phyloP scores from a whole-genome alignment of 64 coral and sea anemone genomes.

The Dendrophyllia cribrosa region DNA sequence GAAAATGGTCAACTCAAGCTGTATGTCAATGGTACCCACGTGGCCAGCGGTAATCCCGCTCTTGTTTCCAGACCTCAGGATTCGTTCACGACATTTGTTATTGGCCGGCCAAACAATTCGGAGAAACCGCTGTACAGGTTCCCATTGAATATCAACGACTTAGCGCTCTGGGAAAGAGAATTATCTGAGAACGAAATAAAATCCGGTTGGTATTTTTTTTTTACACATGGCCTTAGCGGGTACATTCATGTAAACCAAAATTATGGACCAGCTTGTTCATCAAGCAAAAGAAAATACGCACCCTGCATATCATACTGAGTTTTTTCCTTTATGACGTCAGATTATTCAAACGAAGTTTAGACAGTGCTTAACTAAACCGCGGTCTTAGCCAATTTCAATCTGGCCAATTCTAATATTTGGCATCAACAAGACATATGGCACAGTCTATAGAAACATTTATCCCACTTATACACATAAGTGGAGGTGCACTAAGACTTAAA shows the following conservation, averaged over 20 bases:
- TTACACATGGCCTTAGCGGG: background rate
- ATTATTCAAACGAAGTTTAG: too few relatives aligned
- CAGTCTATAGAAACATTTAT: too few relatives aligned
- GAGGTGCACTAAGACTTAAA: too few relatives aligned
- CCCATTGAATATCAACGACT: slow-evolving; percentile 49
- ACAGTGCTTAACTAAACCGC: too few relatives aligned
- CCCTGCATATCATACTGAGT: too few relatives aligned
- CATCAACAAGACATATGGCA: too few relatives aligned
- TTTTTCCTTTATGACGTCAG: too few relatives aligned
- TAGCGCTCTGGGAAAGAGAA: slow-evolving; percentile 73
- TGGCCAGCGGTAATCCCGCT: slow-evolving; percentile 50
- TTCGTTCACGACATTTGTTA: slow-evolving; percentile 62
- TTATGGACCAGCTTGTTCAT: background rate
- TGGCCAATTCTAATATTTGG: too few relatives aligned
- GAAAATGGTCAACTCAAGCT: slow-evolving; percentile 63
- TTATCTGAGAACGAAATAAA: slow-evolving; percentile 65
- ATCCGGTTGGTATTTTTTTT: background rate
- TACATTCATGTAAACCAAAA: background rate
- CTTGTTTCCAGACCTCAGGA: slow-evolving; percentile 69
- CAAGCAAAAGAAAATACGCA: too few relatives aligned
- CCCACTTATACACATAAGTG: too few relatives aligned
- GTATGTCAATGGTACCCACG: slow-evolving; percentile 61
- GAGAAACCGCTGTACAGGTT: slow-evolving; percentile 52
- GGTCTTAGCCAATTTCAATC: too few relatives aligned
- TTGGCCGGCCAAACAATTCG: slow-evolving; percentile 81